These are phyloP conservation scores for Vidua macroura DNA, from an alignment of 2,113 vertebrate species.

Conservation along the genomic window DNA sequence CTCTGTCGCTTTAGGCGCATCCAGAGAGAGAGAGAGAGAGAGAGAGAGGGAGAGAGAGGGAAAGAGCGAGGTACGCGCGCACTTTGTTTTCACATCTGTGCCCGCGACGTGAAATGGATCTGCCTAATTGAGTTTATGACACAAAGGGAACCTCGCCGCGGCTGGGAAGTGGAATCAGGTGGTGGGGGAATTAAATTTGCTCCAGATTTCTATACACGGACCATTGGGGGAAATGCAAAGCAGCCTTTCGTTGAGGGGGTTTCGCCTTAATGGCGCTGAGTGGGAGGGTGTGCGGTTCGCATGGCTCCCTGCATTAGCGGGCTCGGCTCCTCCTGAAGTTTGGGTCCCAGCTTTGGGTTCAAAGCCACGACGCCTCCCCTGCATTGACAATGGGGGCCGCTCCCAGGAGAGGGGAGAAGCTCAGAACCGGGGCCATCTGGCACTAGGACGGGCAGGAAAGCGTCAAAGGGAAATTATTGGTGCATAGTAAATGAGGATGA, in stretches of 20 bases:
- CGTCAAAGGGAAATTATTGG: conserved; percentile 68
- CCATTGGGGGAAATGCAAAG: conserved; percentile 64
- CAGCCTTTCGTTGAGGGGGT: conserved; percentile 46
- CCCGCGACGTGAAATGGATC: conserved; percentile 31
- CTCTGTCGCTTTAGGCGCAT: not conserved
- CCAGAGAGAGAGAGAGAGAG: fast-evolving
- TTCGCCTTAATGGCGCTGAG: conserved; percentile 29
- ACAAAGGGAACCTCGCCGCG: conserved; percentile 67
- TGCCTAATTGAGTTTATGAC: conserved; percentile 69
- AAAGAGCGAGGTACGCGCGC: not conserved
- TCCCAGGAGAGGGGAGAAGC: conserved; percentile 60
- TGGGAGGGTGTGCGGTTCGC: conserved; percentile 65
- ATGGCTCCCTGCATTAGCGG: conserved; percentile 54
- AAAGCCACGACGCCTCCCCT: conserved; percentile 66
- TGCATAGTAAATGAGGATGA: conserved; percentile 65
- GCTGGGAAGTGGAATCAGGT: conserved; percentile 72
- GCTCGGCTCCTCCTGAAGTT: conserved; percentile 59
- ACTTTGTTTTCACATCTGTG: conserved; percentile 63
- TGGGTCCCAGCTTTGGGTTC: conserved; percentile 63
- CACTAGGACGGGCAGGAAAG: conserved; percentile 50
- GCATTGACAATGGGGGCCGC: conserved; percentile 67
- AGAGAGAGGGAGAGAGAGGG: not conserved
- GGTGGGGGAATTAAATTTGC: conserved; percentile 73
- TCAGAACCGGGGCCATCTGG: conserved; percentile 70
- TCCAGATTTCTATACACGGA: conserved; percentile 64